Base-by-base conservation (phyloP, 2,113 vertebrate species). In the Xiphias gladius region DNA sequence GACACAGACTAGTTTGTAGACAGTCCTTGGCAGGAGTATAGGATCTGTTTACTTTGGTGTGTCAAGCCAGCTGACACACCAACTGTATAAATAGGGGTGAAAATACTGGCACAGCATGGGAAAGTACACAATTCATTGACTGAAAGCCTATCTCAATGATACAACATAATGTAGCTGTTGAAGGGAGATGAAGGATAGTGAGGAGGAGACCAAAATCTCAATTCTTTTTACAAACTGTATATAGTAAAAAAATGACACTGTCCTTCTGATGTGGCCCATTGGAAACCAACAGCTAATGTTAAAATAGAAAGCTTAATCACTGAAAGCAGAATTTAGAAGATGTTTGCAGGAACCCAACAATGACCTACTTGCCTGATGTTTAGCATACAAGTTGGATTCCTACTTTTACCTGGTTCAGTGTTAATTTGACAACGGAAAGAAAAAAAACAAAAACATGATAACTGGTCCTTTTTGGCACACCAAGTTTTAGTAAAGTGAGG, bases 1-100 rank as follows among this genome's bases (percentile, higher is more conserved):
- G 3, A 24, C 55, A 24, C 55, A 54, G 52, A 48, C n/a, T 26
- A n/a, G 30, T 55, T 59, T n/a, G 26, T 17, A 65, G 37, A 58
- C 55, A 9, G 69, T 55, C 46, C 68, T 62, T 54, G 55, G 52
- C 57, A 72, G 79, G 22, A 79, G 84, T 12, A 84, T 11, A 81
- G n/a, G 26, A 71, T 71, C 54, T 46, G 79, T 88, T 84, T 82
- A 79, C 59, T 2, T 69, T 55, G 37, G 35, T 68, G 71, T 77
- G 82, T 83, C 84, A 6, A 35, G 32, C 32, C 32, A 86, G 80
- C 75, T 79, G 79, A 26, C 65, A 57, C 59, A 75, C 16, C 41
- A 17, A 1, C 6, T 76, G 68, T 86, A 90, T 86, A 88, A 91
- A 89, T 80, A 87, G 75, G 59, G 80, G 80, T 79, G 77, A 71